Base-by-base conservation (phyloP, 2,113 vertebrate genomes). In the Phaethornis superciliosus region DNA sequence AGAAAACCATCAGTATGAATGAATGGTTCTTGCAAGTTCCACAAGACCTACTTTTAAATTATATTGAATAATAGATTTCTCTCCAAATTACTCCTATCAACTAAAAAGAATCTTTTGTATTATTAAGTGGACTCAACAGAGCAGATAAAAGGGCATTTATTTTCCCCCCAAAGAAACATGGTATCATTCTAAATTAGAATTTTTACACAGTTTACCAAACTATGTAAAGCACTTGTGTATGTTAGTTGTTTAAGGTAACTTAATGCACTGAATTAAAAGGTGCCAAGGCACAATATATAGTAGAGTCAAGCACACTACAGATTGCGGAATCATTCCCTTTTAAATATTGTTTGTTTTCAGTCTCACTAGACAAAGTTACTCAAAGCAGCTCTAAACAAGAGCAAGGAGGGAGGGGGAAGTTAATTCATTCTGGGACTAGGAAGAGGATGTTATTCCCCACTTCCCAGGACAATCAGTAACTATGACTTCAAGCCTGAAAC, bases 21-120 rank as follows among this genome's bases (percentile, higher is more conserved):
- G 59, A 91, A 83, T 78, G 47, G 16, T 24, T 87, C 75, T 91
- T 83, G 68, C n/a, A 85, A 86, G 64, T 60, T 94, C n/a, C 76
- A 69, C 59, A 54, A 80, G 33, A 72, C 24, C 19, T 18, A 42
- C 35, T 91, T 94, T 56, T 70, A 90, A 74, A 88, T 88, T 83
- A 63, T 60, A 68, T 52, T 70, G 30, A 80, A 91, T 35, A 90
- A 88, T 68, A 54, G 59, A 70, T 85, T 91, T 90, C 46, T 90
- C n/a, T 94, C 55, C 30, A 88, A 76, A 84, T 81, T 78, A 47
- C 62, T 78, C 46, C 13, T 78, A 46, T 54, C 44, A 52, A 54
- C 33, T 56, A 37, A 71, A n/a, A 85, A 81, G 49, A 91, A 77
- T 60, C 35, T 77, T 86, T 56, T 44, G 26, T 86, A 23, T 59